Percentiles rank a stretch among this genome's conserved stretches.
These are phyloP conservation scores for Arenaria interpres DNA, from an alignment of 2,113 vertebrate genomes.

Conservation along the genomic window DNA sequence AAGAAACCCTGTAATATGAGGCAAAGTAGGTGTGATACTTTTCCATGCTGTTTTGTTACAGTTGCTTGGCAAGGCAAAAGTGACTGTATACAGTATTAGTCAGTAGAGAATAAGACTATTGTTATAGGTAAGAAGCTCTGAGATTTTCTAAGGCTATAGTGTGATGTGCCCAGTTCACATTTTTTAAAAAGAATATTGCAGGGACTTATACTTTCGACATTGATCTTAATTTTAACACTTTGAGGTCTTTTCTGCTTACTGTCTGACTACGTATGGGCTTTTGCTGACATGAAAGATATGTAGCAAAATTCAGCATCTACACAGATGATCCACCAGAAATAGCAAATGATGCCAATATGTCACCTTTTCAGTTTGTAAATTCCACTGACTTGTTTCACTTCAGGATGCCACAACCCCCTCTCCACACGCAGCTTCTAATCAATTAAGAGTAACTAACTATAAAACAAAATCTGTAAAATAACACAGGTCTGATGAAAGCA, in stretches of 20 bases:
- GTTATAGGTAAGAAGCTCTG: neutral
- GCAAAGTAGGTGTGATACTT: neutral
- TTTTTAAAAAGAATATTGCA: neutral
- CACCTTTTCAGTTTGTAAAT: neutral
- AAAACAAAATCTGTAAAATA: neutral
- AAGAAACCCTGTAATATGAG: rapidly evolving
- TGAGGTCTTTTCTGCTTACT: neutral
- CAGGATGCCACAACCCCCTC: neutral
- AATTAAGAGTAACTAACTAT: neutral
- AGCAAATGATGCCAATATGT: neutral
- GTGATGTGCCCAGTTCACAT: neutral
- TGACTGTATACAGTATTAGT: neutral
- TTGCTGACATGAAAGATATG: neutral
- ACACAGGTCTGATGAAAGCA: neutral
- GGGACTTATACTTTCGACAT: neutral
- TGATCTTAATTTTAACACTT: neutral
- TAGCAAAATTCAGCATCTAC: neutral
- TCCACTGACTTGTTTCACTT: neutral
- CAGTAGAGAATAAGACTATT: neutral
- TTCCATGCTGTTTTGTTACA: neutral
- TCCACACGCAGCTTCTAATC: neutral
- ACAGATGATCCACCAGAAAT: neutral
- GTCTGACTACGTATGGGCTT: neutral
- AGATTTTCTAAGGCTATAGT: neutral
- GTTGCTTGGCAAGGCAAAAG: neutral